Conservation (phyloP, 2,888 invertebrate genomes). For the Macrophya annulata region DNA sequence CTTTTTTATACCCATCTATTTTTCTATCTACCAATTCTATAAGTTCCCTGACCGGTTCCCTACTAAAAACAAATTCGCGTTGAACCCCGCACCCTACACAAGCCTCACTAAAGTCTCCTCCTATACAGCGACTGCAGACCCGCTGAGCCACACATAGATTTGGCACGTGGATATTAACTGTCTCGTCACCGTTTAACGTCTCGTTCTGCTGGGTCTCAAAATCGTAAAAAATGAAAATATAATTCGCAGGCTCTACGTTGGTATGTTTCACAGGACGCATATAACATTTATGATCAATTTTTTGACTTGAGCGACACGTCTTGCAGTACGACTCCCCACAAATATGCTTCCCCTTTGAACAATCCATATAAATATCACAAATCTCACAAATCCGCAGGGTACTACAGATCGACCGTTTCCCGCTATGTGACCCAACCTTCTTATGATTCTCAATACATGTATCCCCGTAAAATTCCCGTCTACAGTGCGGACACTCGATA, state of each 20-base stretch:
- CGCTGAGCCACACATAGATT: conserved; percentile 60
- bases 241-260: not conserved
- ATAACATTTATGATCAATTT: not conserved
- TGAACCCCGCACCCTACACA: not conserved
- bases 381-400: not conserved
- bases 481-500: not conserved
- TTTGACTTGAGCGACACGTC: not conserved
- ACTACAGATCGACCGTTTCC: not conserved
- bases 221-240: not conserved
- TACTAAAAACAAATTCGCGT: not conserved
- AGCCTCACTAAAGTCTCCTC: not conserved
- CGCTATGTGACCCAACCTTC: not conserved
- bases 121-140: not conserved
- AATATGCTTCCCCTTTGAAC: not conserved
- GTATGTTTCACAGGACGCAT: not conserved
- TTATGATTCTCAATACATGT: not conserved
- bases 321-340: not conserved
- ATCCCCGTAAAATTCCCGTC: not conserved
- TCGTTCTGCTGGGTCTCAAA: too few relatives aligned
- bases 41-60: not conserved
- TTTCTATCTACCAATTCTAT: not conserved
- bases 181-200: not conserved
- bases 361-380: not conserved
- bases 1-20: not conserved
- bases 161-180: conserved; percentile 57